Percentiles rank a stretch among this genome's conserved stretches.
Evolutionary conservation across 2,888 invertebrate species (phyloP).

Genomic region (Heliconius cydno): DNA sequence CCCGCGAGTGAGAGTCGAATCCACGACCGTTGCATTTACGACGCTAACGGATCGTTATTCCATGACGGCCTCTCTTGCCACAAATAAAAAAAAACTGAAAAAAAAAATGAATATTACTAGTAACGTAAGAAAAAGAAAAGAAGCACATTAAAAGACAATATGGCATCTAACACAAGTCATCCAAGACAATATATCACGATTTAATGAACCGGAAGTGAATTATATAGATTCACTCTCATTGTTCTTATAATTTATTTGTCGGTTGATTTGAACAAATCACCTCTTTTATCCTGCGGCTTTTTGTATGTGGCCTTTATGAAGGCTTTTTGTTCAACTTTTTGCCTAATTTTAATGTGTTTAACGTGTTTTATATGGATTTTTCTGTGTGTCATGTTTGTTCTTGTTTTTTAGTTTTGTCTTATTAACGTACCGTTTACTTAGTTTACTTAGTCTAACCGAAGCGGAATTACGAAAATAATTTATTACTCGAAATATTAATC

Average conservation of each 20-base stretch:
- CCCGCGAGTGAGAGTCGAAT: no score
- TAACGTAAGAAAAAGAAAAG: slow-evolving; percentile 22
- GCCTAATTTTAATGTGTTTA: slow-evolving; percentile 10
- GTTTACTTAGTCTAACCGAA: no score
- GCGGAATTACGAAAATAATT: no score
- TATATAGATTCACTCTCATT: slow-evolving; percentile 66
- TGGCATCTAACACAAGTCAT: slow-evolving; percentile 51
- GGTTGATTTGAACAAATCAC: slow-evolving; percentile 64
- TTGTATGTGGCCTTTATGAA: slow-evolving; percentile 26
- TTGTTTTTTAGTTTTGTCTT: background rate
- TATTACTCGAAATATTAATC: no score
- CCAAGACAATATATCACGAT: slow-evolving; percentile 68
- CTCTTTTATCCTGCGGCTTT: slow-evolving; percentile 41
- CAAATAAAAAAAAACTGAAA: no score
- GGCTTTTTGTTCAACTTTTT: background rate
- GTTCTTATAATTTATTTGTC: slow-evolving; percentile 65
- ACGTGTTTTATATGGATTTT: background rate
- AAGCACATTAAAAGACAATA: slow-evolving; percentile 35
- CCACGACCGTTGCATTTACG: no score
- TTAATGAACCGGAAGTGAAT: slow-evolving; percentile 76
- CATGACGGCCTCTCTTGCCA: no score
- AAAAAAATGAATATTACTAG: background rate
- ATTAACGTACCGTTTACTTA: background rate
- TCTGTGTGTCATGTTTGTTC: background rate
- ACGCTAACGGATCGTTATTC: no score